Percentiles rank a stretch among this genome's conserved stretches.
These are phyloP conservation scores for Schizopygopsis malacanthus DNA, from an alignment of 2,797 vertebrate species.

Conservation along the genomic window DNA sequence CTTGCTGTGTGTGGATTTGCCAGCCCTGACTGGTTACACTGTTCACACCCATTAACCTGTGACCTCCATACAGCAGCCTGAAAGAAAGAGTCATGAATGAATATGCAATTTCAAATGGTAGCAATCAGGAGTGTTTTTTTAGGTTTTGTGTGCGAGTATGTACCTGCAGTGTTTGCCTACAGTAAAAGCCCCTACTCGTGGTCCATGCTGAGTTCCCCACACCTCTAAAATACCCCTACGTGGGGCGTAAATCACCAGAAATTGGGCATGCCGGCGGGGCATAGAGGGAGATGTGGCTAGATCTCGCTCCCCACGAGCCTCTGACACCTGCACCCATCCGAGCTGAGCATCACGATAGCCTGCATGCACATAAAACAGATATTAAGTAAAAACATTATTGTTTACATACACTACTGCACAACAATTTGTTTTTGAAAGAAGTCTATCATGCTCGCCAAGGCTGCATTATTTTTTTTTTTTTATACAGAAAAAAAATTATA, in stretches of 20 bases:
- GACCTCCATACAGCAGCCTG: slow-evolving; percentile 94
- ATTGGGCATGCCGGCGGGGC: slow-evolving; percentile 91
- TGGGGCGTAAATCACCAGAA: slow-evolving; percentile 95
- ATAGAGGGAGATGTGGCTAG: slow-evolving; percentile 82
- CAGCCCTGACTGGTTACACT: slow-evolving; percentile 95
- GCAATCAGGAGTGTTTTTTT: neutral
- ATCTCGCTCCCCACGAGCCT: slow-evolving; percentile 88
- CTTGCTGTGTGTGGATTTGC: slow-evolving; percentile 96
- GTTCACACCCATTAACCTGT: slow-evolving; percentile 98
- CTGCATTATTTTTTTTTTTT: neutral
- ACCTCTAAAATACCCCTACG: slow-evolving; percentile 96
- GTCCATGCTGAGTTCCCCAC: slow-evolving; percentile 95
- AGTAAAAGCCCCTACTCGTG: slow-evolving; percentile 94
- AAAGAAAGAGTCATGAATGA: slow-evolving; percentile 4
- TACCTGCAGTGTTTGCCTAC: slow-evolving; percentile 97
- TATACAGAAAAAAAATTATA: neutral
- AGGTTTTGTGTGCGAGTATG: slow-evolving; percentile 4
- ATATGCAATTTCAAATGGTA: neutral
- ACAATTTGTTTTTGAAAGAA: neutral
- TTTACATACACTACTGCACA: neutral
- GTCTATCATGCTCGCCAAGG: neutral
- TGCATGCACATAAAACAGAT: slow-evolving; percentile 60
- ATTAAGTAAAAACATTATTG: neutral
- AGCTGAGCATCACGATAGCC: slow-evolving; percentile 96
- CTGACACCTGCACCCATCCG: slow-evolving; percentile 94